phyloP scores from a whole-genome alignment of 2,113 vertebrate genomes.

The Motacilla tschutschensis region DNA sequence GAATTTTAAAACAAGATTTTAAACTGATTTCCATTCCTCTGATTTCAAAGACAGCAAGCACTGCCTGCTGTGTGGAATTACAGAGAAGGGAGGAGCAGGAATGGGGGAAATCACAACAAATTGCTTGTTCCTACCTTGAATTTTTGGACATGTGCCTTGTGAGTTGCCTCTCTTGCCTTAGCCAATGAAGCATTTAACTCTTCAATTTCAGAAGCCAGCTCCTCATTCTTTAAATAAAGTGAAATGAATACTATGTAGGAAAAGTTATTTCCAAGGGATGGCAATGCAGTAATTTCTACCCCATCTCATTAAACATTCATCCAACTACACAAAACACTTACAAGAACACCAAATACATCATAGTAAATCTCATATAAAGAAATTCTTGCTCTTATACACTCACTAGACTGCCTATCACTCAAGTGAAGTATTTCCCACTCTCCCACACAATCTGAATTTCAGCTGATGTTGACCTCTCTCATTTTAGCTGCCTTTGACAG shows the following conservation, averaged over 20 bases:
- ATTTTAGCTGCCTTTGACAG: background rate
- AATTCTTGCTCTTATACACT: background rate
- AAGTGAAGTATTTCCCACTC: background rate
- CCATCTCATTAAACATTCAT: background rate
- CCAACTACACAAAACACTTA: background rate
- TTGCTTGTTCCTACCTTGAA: constrained; percentile 75
- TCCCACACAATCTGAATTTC: background rate
- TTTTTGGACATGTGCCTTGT: constrained; percentile 83
- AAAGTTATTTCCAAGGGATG: constrained; percentile 4
- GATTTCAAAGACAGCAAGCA: background rate
- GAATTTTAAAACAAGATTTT: background rate
- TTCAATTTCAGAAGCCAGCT: constrained; percentile 85
- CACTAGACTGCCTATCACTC: background rate
- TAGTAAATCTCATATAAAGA: background rate
- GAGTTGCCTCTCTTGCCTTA: constrained; percentile 81
- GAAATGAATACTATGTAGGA: background rate
- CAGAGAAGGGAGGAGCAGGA: background rate
- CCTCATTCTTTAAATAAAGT: constrained; percentile 77
- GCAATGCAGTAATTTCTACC: background rate
- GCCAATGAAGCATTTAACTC: constrained; percentile 78
- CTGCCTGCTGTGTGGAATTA: background rate
- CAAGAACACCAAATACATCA: background rate
- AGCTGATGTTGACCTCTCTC: background rate
- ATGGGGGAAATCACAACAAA: background rate
- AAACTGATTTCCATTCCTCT: background rate